Evolutionary conservation across 2,113 vertebrate genomes (phyloP), one percentile per base, ranked within the genome.

Genomic region (Oceanodroma tethys): DNA sequence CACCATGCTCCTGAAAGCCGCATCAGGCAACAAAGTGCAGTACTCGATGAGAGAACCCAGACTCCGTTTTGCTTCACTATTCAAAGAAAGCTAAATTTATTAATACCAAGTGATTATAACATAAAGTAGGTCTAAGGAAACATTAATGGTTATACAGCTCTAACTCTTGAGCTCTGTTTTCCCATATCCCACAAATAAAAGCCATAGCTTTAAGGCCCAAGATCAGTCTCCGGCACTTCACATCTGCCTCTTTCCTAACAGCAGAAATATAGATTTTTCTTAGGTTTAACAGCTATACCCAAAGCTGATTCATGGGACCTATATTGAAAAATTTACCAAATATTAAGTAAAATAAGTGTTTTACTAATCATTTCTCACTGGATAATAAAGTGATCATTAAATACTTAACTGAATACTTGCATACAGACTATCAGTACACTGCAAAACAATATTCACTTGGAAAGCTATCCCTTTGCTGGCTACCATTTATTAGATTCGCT

Each of bases 211-310:
- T 50, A 82, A 67, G 6, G 52, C 10, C 27, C 20, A 18, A 52
- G 10, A 66, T 7, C 42, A 65, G 26, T 56, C 16, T 36, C 14
- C 7, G 14, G 25, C 19, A 55, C 12, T 66, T 72, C 17, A 52
- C 12, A 68, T 0, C 4, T 10, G 23, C 9, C 14, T 52, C 53
- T 55, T 56, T 36, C 5, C n/a, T 19, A 22, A 53, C 0, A 68
- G 16, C 12, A 88, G 21, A 65, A 83, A 50, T 7, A 7, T 6
- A 43, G 52, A 59, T 72, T 86, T 55, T 66, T 47, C 66, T 55
- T 11, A 20, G 6, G 9, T 72, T 81, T 81, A 76, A 13, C 11
- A 3, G 71, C 52, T 62, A 65, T 7, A 21, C 9, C 26, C 59
- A 43, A 55, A 56, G 30, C 55, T 29, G 29, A 71, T 25, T 55